These are phyloP conservation scores for Carassius gibelio DNA, from an alignment of 2,113 vertebrate species.

Conservation along the genomic window DNA sequence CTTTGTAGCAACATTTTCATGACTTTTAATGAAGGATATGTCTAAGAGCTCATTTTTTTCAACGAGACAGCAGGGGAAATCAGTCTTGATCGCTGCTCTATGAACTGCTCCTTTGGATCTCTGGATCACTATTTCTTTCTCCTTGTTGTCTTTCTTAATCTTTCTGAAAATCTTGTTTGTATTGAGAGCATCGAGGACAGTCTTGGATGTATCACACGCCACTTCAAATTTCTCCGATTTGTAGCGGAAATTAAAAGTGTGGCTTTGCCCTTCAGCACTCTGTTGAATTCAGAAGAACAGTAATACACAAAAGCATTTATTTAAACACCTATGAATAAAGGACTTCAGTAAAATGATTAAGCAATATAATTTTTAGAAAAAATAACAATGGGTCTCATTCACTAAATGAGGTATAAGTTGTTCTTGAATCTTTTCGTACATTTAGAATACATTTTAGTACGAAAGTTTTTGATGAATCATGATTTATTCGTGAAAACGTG, in stretches of 20 bases:
- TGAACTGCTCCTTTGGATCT: neutral
- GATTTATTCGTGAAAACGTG: too few relatives aligned
- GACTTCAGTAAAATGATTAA: neutral
- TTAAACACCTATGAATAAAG: neutral
- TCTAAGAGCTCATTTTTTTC: slow-evolving; percentile 33
- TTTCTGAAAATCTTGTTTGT: neutral
- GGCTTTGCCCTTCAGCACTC: slow-evolving; percentile 5
- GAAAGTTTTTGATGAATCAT: too few relatives aligned
- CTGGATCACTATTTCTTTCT: slow-evolving; percentile 28
- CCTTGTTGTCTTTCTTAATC: neutral
- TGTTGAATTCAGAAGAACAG: slow-evolving; percentile 6
- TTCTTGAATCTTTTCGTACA: too few relatives aligned
- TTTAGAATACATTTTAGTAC: too few relatives aligned
- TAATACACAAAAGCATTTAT: neutral
- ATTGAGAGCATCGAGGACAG: slow-evolving; percentile 29
- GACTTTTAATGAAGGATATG: slow-evolving; percentile 19
- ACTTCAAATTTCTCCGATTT: fast-evolving
- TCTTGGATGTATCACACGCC: neutral
- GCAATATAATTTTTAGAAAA: too few relatives aligned
- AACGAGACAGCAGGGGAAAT: slow-evolving; percentile 53
- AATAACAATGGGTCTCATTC: too few relatives aligned
- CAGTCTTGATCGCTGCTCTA: neutral
- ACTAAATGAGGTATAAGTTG: too few relatives aligned
- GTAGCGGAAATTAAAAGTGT: slow-evolving; percentile 21
- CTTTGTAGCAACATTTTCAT: fast-evolving